These are phyloP conservation scores for Pseudocheirus occidentalis DNA, from an alignment of 2,797 vertebrate genomes.

Conservation along the genomic window DNA sequence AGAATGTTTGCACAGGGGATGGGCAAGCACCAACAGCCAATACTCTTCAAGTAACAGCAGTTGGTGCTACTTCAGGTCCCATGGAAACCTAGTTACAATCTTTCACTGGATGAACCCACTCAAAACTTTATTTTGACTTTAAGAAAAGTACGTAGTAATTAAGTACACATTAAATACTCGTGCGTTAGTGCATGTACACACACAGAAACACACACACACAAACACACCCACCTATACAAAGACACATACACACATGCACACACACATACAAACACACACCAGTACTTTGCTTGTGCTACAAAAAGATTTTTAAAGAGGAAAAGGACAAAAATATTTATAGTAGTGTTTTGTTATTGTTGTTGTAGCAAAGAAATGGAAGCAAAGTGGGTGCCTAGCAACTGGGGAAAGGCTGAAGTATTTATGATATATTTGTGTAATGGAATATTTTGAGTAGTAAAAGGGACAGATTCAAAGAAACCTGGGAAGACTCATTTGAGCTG, in stretches of 20 bases:
- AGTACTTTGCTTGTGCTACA: neutral
- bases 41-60: neutral
- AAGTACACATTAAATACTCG: neutral
- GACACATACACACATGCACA: neutral
- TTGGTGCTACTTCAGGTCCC: neutral
- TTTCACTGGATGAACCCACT: neutral
- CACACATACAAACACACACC: neutral
- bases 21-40: neutral
- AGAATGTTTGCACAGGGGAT: neutral
- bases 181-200: fast-evolving
- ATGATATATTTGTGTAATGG: neutral
- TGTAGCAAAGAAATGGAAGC: neutral
- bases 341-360: neutral
- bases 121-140: neutral
- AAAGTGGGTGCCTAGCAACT: neutral
- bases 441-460: neutral
- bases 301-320: neutral
- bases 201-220: neutral
- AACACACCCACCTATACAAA: neutral
- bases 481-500: neutral
- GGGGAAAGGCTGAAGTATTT: neutral
- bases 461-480: neutral
- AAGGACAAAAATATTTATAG: neutral
- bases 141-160: neutral
- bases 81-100: neutral